Evolutionary conservation across 1,140 invertebrate genomes (phyloP), one percentile per base, ranked within the genome.

Genomic region (Agrilus planipennis): DNA sequence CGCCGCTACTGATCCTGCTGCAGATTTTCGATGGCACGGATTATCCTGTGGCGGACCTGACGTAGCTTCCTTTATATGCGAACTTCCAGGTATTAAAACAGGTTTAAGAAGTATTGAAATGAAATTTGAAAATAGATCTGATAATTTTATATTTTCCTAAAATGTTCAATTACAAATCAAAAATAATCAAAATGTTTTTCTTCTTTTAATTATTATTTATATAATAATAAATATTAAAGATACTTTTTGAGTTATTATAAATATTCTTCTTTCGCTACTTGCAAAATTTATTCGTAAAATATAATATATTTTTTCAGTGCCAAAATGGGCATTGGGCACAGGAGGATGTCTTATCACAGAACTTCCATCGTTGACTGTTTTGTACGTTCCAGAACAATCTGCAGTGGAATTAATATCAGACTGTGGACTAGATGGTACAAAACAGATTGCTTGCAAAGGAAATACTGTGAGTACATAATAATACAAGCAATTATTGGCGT

Each of bases 351-450:
- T 79, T 51, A 57, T 81, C n/a, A 72, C 72, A 28, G 76, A 76
- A 19, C 59, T 81, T 44, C 78, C 79, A 7, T 78, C 77, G 14
- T 56, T 82, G 34, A 81, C 77, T 9, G 71, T 78, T 29, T 65
- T 78, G 22, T 82, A 78, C 49, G 68, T 80, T 49, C 81, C 82
- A 20, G 79, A 81, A 45, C 78, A 84, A 54, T 72, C 88, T 16
- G 75, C 87, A 21, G 71, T 94, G 25, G 84, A 89, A 52, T 65
- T 92, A 27, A 86, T 87, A 17, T 83, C 85, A 25, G 90, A 93
- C 62, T 81, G 89, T 58, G 86, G 86, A 27, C 66, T 90, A 21
- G 89, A 88, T 62, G 89, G 89, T 25, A 83, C 84, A 19, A 69
- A 77, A 51, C 63, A 73, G 34, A 73, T 80, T 41, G 71, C 75